Base-by-base conservation (phyloP, 2,797 vertebrate species). In the Poecilia picta region DNA sequence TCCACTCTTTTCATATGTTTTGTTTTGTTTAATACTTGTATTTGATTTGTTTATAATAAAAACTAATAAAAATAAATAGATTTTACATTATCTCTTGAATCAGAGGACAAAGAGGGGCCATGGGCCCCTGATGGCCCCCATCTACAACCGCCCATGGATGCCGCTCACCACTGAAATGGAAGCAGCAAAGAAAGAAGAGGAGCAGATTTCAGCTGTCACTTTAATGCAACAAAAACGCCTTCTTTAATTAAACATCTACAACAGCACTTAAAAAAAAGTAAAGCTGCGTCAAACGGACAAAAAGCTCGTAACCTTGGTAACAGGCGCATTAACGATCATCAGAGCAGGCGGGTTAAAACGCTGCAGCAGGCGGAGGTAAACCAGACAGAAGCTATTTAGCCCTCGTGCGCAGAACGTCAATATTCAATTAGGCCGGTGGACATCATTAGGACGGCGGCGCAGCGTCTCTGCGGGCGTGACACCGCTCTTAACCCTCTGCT, bases 371-470 rank as follows among this genome's bases (percentile, higher is more conserved):
- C 28, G 51, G 86, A 87, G 88, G 81, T 64, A 75, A 85, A 83
- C 81, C 89, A 81, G 91, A 92, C 88, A 86, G 88, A 90, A 89
- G 83, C 87, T 88, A 88, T 95, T 94, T 93, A 93, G 93, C 83
- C 92, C 81, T 77, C 13, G 15, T 79, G 79, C 88, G 85, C 90
- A 92, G 70, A 89, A 93, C 90, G 93, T 94, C 95, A 93, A 95
- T 95, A 95, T 95, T 95, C 94, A 95, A 95, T 96, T 93, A 94
- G 91, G 87, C 89, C 81, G 77, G 79, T 91, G 90, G 93, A 94
- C 90, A 91, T 94, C 91, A 92, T 94, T 92, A 94, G 91, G 74
- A 85, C 70, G 74, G 76, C 68, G 49, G 82, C 64, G 66, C 77
- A 2, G 78, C 72, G 78, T 90, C 90, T 91, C 92, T 80, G 73